These are phyloP conservation scores for Pongo abelii DNA, from an alignment of 2,113 vertebrate species.

Conservation along the genomic window DNA sequence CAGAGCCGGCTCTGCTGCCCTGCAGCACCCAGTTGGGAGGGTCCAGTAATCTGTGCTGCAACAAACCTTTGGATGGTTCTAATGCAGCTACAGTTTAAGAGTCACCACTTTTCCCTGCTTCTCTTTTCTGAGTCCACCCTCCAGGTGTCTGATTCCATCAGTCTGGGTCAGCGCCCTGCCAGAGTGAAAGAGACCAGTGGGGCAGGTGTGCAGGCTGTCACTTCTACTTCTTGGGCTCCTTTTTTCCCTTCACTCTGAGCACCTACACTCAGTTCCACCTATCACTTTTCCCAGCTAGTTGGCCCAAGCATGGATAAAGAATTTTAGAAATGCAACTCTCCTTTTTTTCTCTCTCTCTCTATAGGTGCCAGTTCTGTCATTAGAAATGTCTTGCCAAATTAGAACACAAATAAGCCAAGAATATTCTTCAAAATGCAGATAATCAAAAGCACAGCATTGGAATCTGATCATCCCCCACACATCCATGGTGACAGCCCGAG, in stretches of 20 bases:
- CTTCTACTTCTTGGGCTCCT: neutral
- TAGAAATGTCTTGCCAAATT: conserved; percentile 74
- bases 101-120: neutral
- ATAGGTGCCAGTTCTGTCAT: conserved; percentile 40
- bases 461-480: conserved; percentile 2
- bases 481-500: neutral
- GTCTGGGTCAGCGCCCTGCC: too few species aligned
- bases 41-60: neutral
- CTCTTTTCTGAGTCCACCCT: neutral
- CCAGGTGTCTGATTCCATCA: neutral
- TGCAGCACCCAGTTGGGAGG: too few species aligned
- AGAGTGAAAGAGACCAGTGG: neutral
- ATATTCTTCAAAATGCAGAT: conserved; percentile 63
- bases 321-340: conserved; percentile 1
- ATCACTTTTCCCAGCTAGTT: neutral
- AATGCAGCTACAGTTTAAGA: too few species aligned
- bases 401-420: conserved; percentile 65
- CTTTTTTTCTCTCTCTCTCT: conserved; percentile 31
- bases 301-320: conserved; percentile 27
- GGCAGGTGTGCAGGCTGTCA: fast-evolving
- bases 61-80: neutral
- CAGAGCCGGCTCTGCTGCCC: too few species aligned
- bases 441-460: conserved; percentile 61
- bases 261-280: neutral
- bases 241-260: neutral